Evolutionary conservation across 1,140 invertebrate genomes (phyloP).

Genomic region (Achatina immaculata): DNA sequence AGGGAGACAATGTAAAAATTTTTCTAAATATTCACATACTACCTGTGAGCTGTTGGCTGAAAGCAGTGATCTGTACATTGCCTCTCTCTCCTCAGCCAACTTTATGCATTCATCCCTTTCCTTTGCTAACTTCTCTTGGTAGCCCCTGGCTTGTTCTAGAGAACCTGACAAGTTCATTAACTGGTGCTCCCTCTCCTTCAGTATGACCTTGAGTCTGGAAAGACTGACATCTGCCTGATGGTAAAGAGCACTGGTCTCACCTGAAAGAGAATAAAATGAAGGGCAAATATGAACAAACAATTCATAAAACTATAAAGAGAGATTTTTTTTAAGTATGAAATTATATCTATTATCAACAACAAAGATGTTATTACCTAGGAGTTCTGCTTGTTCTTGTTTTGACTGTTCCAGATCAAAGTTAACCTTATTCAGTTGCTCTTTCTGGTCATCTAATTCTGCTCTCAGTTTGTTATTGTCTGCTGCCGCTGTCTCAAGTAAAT

Average conservation of each 20-base stretch:
- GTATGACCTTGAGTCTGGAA: slow-evolving; percentile 36
- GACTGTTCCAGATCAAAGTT: slow-evolving; percentile 41
- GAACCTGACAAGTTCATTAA: slow-evolving; percentile 16
- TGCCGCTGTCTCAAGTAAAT: slow-evolving; percentile 40
- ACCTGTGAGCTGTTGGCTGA: slow-evolving; percentile 26
- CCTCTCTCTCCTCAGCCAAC: slow-evolving; percentile 19
- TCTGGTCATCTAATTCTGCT: slow-evolving; percentile 34
- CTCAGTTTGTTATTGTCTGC: slow-evolving; percentile 43
- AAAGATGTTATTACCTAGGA: slow-evolving; percentile 28
- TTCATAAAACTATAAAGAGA: background rate
- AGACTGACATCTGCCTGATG: slow-evolving; percentile 43
- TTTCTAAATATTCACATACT: no score
- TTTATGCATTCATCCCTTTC: slow-evolving; percentile 32
- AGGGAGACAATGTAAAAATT: no score
- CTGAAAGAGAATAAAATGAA: slow-evolving; percentile 18
- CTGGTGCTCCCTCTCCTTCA: slow-evolving; percentile 45
- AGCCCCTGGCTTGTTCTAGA: slow-evolving; percentile 18
- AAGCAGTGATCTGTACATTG: background rate
- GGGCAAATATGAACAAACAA: background rate
- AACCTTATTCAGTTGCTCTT: slow-evolving; percentile 36
- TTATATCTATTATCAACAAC: background rate
- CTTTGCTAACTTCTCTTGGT: slow-evolving; percentile 4
- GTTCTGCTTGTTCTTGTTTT: slow-evolving; percentile 41
- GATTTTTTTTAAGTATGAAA: background rate
- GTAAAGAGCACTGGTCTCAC: slow-evolving; percentile 45